Conservation (phyloP, 2,888 invertebrate species). For the Pharmacophagus antenor region DNA sequence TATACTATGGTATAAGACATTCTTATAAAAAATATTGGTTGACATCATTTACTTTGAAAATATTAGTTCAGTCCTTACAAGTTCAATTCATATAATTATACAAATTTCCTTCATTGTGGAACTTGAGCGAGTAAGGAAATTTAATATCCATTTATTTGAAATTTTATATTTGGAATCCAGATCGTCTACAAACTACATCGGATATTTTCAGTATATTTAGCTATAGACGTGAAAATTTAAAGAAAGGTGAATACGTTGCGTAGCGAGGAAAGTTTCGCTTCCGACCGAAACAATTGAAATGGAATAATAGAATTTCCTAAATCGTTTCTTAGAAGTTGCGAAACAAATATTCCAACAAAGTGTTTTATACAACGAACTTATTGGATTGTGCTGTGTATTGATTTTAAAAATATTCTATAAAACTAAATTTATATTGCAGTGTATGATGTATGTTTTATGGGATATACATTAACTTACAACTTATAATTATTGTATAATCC, state of each 20-base stretch:
- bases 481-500: too few species aligned
- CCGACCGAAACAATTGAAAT: conserved; percentile 5
- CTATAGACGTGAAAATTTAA: conserved; percentile 5
- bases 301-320: not conserved
- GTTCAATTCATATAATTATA: not conserved
- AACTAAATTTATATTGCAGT: too few species aligned
- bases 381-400: not conserved
- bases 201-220: conserved; percentile 5
- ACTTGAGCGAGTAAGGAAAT: conserved; percentile 8
- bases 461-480: too few species aligned
- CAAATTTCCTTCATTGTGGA: not conserved
- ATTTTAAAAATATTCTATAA: too few species aligned
- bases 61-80: not conserved
- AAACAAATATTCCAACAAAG: not conserved
- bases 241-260: conserved; percentile 7
- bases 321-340: conserved; percentile 2
- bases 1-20: too few species aligned
- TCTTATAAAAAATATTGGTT: too few species aligned
- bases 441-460: too few species aligned
- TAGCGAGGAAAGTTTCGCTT: conserved; percentile 7
- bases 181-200: conserved; percentile 15
- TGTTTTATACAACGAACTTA: not conserved
- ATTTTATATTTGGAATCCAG: conserved; percentile 18
- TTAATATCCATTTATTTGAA: conserved; percentile 23
- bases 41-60: not conserved